Evolutionary conservation across 2,113 vertebrate genomes (phyloP), one percentile per base, ranked within the genome.

Genomic region (Ochotona curzoniae): DNA sequence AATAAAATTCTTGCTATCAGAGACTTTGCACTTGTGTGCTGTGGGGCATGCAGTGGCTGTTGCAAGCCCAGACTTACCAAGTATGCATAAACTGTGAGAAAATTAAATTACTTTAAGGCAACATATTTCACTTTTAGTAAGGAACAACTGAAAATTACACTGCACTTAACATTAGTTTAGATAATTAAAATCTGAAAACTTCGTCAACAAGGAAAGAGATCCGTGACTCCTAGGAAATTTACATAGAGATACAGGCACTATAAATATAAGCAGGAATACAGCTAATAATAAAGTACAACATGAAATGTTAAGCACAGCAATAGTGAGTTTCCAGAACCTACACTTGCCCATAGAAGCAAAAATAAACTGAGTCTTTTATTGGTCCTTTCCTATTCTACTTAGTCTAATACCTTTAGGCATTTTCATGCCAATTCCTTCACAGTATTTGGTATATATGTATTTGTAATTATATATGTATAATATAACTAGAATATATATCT

Each of bases 81-180:
- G 21, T 66, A 76, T 83, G 95, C 71, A 44, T 71, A 90, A 66
- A 76, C 20, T 57, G 47, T 71, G 38, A 79, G 61, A 60, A 89
- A 88, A 91, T 71, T 64, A 90, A 81, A 73, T 71, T 66, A 89
- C n/a, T 54, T 93, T 66, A 64, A 66, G 88, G 15, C 35, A 89
- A 67, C 44, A 63, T 44, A 74, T 83, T 13, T 91, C 30, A 49
- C 0, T 44, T 85, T 90, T 67, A 70, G 23, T 73, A 92, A 13
- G 38, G 35, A 61, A 83, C 7, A 78, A 88, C 10, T 89, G 9
- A 51, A 92, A 92, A 89, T 67, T 67, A 54, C 6, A 83, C 26
- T 64, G 12, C 18, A 90, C 54, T 85, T 90, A 90, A 79, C 76
- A 61, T 20, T 85, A 61, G 35, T 7, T 81, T 92, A 51, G 25